Conservation (phyloP, 2,888 invertebrate genomes). For the Lapara coniferarum region DNA sequence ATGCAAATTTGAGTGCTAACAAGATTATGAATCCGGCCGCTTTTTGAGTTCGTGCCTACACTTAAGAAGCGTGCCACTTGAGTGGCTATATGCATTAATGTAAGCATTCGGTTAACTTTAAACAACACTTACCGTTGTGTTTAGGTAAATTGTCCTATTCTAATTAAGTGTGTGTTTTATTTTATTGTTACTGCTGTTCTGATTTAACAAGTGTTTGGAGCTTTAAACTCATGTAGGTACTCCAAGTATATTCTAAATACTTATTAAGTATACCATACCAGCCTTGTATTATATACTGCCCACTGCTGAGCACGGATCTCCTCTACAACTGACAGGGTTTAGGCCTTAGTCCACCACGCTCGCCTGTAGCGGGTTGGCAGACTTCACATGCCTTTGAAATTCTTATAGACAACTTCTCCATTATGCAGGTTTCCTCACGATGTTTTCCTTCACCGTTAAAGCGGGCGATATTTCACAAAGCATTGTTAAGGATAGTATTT, state of each 20-base stretch:
- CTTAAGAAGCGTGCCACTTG: constrained; percentile 51
- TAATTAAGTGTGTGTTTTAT: constrained; percentile 27
- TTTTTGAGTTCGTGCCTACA: constrained; percentile 69
- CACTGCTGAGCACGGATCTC: too few species aligned
- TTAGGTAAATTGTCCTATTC: constrained; percentile 42
- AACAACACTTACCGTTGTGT: constrained; percentile 41
- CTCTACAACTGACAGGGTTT: too few species aligned
- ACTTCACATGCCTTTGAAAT: too few species aligned
- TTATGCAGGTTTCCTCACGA: too few species aligned
- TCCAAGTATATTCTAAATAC: not conserved
- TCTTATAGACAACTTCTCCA: too few species aligned
- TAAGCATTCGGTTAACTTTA: constrained; percentile 37
- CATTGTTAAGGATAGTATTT: too few species aligned
- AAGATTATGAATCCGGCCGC: constrained; percentile 81
- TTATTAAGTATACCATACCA: too few species aligned
- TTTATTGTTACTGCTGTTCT: not conserved
- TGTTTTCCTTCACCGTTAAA: too few species aligned
- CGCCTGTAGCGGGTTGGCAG: too few species aligned
- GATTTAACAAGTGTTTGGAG: not conserved
- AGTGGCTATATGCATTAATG: constrained; percentile 40
- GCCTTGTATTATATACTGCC: too few species aligned
- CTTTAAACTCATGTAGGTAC: not conserved
- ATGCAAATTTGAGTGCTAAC: constrained; percentile 84
- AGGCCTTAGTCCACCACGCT: too few species aligned
- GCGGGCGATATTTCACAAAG: too few species aligned